phyloP scores from a whole-genome alignment of 2,113 vertebrate genomes.

The Stomatorhinus ivindoensis region DNA sequence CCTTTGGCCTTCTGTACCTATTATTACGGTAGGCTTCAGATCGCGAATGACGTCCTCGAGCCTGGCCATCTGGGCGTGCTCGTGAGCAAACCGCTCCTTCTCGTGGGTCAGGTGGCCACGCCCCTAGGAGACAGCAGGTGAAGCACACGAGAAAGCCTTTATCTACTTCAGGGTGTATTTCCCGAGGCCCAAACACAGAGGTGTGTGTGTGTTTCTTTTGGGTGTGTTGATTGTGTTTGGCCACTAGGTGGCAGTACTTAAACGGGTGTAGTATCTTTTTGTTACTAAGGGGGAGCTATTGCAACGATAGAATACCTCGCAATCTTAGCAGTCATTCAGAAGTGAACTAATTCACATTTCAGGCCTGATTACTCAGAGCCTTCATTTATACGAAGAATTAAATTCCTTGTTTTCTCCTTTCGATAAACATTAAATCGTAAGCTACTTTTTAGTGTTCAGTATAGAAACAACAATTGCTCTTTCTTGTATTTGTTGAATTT shows the following conservation, averaged over 20 bases:
- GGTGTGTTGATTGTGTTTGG: not conserved
- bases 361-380: not conserved
- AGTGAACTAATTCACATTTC: not conserved
- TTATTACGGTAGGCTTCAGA: conserved; percentile 83
- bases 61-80: conserved; percentile 75
- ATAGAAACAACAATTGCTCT: not conserved
- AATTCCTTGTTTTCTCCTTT: not conserved
- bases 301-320: not conserved
- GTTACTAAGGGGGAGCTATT: not conserved
- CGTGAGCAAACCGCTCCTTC: conserved; percentile 80
- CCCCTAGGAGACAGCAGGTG: conserved; percentile 54
- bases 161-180: not conserved
- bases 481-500: too few relatives aligned
- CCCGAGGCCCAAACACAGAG: not conserved
- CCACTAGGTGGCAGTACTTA: conserved; percentile 22
- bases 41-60: conserved; percentile 75
- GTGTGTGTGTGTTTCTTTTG: not conserved
- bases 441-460: not conserved
- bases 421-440: not conserved
- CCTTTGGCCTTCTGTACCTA: conserved; percentile 63
- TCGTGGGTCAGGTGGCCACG: conserved; percentile 78
- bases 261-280: not conserved
- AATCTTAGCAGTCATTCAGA: not conserved
- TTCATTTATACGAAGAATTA: not conserved
- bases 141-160: not conserved